Base-by-base conservation (phyloP, 2,113 vertebrate genomes). In the Lontra canadensis region DNA sequence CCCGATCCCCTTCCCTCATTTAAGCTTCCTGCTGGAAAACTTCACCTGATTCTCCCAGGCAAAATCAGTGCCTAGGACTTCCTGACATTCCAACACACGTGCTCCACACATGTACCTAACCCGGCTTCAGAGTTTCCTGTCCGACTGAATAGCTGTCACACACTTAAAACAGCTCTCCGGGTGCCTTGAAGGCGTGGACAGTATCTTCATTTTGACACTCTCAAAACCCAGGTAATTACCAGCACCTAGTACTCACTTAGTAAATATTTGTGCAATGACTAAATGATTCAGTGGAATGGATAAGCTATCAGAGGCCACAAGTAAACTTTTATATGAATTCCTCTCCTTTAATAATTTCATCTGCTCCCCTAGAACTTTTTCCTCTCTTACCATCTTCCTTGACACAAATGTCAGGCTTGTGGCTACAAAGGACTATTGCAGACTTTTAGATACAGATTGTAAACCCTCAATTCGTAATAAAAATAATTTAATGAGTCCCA, bases 111-210 rank as follows among this genome's bases (percentile, higher is more conserved):
- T 47, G 80, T 15, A 14, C 25, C 15, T 25, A 47, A 8, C 42
- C 31, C 49, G 18, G 14, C 44, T 36, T 49, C 25, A 26, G 39
- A 20, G 71, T 73, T 42, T 14, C 6, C 36, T 49, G 13, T 65
- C 0, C 15, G 1, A 36, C 29, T 57, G 8, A 1, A 4, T 8
- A 82, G 39, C 7, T 36, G 8, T 10, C 17, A 20, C n/a, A 63
- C 84, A 52, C 17, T 67, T 44, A 21, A 36, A 36, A 31, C 23
- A 42, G 5, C 39, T 78, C 17, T 39, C 17, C 3, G 17, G 49
- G 57, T 21, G 23, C 12, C n/a, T 49, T 42, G 31, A 74, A 10
- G 25, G 3, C 14, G 36, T 36, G 61, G 15, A 89, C 42, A 34
- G 26, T 81, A 23, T 78, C 80, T 67, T 84, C 44, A 26, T 83